These are phyloP conservation scores for Cosmia pyralina DNA, from an alignment of 2,888 invertebrate genomes.

Conservation along the genomic window DNA sequence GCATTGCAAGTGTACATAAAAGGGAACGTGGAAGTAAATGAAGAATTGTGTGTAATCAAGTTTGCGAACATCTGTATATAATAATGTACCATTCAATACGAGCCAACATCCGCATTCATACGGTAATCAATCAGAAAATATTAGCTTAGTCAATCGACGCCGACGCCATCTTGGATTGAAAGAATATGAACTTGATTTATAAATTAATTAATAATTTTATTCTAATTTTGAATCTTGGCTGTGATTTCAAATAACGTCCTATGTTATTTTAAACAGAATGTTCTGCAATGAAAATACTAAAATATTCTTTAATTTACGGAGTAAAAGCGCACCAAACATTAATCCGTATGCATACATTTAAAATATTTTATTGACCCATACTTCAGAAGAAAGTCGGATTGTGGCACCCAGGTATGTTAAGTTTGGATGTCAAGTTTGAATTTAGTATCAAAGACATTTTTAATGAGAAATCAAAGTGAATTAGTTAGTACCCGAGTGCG, in stretches of 20 bases:
- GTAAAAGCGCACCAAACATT: conserved; percentile 8
- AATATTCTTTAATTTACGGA: background rate
- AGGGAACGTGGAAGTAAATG: conserved; percentile 57
- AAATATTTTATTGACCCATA: conserved; percentile 3
- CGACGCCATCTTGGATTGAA: conserved; percentile 29
- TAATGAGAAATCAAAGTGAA: conserved; percentile 19
- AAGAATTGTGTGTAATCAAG: conserved; percentile 50
- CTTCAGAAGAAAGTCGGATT: conserved; percentile 27
- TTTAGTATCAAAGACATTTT: conserved; percentile 25
- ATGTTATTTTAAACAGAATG: background rate
- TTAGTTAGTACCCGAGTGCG: background rate
- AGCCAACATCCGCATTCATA: conserved; percentile 56
- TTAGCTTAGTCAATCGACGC: conserved; percentile 32
- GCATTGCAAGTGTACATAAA: conserved; percentile 42
- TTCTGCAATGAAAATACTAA: background rate
- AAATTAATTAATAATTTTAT: background rate
- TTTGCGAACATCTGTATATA: conserved; percentile 45
- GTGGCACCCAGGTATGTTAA: background rate
- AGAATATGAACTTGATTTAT: background rate
- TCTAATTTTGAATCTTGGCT: background rate
- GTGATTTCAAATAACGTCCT: too few relatives aligned
- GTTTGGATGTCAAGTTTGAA: background rate
- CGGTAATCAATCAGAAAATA: conserved; percentile 56
- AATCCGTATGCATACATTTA: background rate
- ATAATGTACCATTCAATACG: conserved; percentile 28